phyloP scores from a whole-genome alignment of 2,797 vertebrate species.

The Arrhamphus sclerolepis region DNA sequence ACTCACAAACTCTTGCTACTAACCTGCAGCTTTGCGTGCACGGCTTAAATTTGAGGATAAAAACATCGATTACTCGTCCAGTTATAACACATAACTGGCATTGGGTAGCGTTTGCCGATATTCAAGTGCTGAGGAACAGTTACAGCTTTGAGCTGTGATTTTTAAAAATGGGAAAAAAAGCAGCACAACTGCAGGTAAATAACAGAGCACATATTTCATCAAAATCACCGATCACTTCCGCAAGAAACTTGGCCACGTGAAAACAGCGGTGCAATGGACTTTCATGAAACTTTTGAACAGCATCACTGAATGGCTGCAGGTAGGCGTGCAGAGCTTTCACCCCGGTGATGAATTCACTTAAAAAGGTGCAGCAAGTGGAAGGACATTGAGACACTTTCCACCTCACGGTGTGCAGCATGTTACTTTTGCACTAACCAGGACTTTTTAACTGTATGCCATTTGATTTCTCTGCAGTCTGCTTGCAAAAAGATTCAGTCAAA shows the following conservation, averaged over 20 bases:
- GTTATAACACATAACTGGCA: neutral
- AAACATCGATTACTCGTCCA: slow-evolving; percentile 2
- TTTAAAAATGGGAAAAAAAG: slow-evolving; percentile 18
- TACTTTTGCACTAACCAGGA: slow-evolving; percentile 24
- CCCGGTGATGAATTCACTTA: slow-evolving; percentile 12
- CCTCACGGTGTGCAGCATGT: no score
- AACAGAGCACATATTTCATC: slow-evolving; percentile 58
- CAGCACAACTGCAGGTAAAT: slow-evolving; percentile 59
- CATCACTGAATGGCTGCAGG: slow-evolving; percentile 7
- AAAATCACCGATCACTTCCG: slow-evolving; percentile 57
- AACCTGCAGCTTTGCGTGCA: slow-evolving; percentile 62
- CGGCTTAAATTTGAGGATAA: slow-evolving; percentile 30
- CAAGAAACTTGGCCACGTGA: slow-evolving; percentile 54
- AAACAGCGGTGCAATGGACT: slow-evolving; percentile 49
- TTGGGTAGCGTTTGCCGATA: neutral
- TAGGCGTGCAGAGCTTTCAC: slow-evolving; percentile 3
- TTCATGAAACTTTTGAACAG: slow-evolving; percentile 55
- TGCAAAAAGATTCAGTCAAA: slow-evolving; percentile 66
- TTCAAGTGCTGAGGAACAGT: neutral
- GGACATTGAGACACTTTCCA: no score
- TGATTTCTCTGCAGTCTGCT: slow-evolving; percentile 15
- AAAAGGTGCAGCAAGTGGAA: slow-evolving; percentile 7
- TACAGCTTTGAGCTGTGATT: neutral
- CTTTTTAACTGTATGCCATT: neutral
- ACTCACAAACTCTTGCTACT: slow-evolving; percentile 66